Percentiles rank a stretch among this genome's conserved stretches.
These are phyloP conservation scores for Rhabdophis nuchalis DNA, from an alignment of 2,797 vertebrate genomes.

Conservation along the genomic window DNA sequence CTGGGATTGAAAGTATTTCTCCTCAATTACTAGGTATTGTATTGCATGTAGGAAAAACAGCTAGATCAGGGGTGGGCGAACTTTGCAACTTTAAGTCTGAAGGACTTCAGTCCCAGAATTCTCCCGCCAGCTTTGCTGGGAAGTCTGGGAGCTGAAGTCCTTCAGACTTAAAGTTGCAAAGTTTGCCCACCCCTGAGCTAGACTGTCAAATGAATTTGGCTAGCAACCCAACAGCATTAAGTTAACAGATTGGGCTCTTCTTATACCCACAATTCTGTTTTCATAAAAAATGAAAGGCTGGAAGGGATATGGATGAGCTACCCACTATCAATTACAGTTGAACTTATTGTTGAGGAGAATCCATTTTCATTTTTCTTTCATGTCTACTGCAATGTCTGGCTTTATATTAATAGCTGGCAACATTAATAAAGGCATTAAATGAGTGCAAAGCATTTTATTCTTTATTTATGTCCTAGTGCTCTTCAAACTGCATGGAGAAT, in stretches of 20 bases:
- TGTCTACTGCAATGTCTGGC: not conserved
- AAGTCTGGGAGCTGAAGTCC: too few relatives aligned
- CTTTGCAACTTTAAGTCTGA: too few relatives aligned
- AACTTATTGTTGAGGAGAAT: not conserved
- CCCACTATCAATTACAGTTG: not conserved
- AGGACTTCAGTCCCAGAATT: too few relatives aligned
- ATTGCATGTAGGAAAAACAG: not conserved
- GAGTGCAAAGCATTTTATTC: not conserved
- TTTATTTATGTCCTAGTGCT: not conserved
- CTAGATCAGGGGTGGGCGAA: too few relatives aligned
- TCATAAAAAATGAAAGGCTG: not conserved
- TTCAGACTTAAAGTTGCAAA: too few relatives aligned
- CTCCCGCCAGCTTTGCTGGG: too few relatives aligned
- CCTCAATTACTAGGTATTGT: not conserved
- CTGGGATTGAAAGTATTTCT: not conserved
- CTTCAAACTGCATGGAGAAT: not conserved
- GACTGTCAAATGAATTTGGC: not conserved
- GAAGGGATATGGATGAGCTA: not conserved
- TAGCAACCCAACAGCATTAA: not conserved
- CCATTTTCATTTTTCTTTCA: not conserved
- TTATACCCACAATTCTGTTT: not conserved
- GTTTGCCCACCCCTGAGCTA: too few relatives aligned
- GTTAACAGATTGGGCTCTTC: not conserved
- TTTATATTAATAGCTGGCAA: not conserved
- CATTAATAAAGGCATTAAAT: not conserved